Evolutionary conservation across 1,140 invertebrate genomes (phyloP).

Genomic region (Drosophila asahinai): DNA sequence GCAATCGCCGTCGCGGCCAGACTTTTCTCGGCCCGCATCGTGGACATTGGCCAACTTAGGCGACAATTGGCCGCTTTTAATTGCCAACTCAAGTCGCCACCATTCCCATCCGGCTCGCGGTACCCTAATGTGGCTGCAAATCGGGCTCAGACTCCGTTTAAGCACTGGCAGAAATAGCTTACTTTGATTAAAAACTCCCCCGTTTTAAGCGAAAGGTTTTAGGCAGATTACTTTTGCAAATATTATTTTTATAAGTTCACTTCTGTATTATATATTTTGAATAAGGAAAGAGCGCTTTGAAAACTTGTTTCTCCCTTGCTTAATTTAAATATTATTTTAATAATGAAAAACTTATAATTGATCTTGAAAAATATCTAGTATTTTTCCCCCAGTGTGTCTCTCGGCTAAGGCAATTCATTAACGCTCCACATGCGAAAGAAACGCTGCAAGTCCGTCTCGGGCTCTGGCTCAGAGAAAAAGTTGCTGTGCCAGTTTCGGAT

Average conservation of each 20-base stretch:
- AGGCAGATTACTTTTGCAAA: no score
- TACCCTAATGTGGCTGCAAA: constrained; percentile 57
- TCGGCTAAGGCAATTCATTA: constrained; percentile 70
- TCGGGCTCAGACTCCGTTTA: constrained; percentile 3
- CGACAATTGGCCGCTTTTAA: constrained; percentile 78
- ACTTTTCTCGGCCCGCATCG: constrained; percentile 56
- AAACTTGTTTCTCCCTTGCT: neutral
- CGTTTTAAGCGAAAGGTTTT: no score
- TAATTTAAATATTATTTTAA: no score
- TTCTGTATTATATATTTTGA: no score
- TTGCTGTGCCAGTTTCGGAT: constrained; percentile 80
- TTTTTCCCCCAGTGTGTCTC: constrained; percentile 11
- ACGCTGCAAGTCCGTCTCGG: constrained; percentile 51
- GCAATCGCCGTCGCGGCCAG: constrained; percentile 51
- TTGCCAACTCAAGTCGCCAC: constrained; percentile 58
- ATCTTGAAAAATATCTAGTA: neutral
- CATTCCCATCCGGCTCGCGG: constrained; percentile 78
- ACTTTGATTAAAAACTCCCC: no score
- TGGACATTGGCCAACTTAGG: constrained; percentile 58
- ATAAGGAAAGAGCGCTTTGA: neutral
- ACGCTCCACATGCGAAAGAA: constrained; percentile 73
- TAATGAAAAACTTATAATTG: neutral
- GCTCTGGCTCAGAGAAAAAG: constrained; percentile 72
- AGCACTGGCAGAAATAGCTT: neutral
- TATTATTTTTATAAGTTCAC: no score